Evolutionary conservation across 1,140 invertebrate genomes (phyloP), one percentile per base, ranked within the genome.

Genomic region (Eurosta solidaginis): DNA sequence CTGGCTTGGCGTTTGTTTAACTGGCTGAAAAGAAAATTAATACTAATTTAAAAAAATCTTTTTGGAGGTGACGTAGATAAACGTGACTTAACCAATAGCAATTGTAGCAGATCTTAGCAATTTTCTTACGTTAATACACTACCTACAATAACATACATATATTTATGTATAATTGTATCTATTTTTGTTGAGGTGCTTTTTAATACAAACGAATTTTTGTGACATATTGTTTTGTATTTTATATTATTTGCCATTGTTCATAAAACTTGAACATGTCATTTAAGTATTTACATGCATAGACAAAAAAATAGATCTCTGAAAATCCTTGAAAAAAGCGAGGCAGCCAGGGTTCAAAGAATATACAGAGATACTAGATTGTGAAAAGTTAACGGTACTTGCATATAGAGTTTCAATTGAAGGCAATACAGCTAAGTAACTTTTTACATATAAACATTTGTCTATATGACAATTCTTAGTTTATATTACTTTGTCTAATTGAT

Each of bases 81-180:
- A 68, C 59, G 59, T 68, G 59, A 68, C 33, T 40, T 68, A 33
- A 68, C 33, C 59, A 40, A 68, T 22, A 68, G 59, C 59, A 68
- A 68, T 68, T 68, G 33, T 40, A 68, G 59, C 59, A 68, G 59
- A 68, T 40, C 59, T 68, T 40, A 68, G 59, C 59, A 36, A 4
- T 68, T 68, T 68, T 22, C 3, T 20, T 27, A 7, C 5, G 1
- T 59, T 3, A 20, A 68, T 40, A n/a, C 40, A 63, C 29, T 17
- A n/a, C n/a, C n/a, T n/a, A n/a, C n/a, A n/a, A n/a, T n/a, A 12
- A 63, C 14, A 14, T 33, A 63, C 3, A n/a, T 40, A 7, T n/a
- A n/a, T n/a, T 4, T 36, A 27, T 59, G 27, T 36, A 68, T 40
- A n/a, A n/a, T n/a, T n/a, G n/a, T 22, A 68, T 7, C 12, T 4